phyloP scores from a whole-genome alignment of 37 sponge, comb jelly and placozoan genomes.

The Spongia lamella region DNA sequence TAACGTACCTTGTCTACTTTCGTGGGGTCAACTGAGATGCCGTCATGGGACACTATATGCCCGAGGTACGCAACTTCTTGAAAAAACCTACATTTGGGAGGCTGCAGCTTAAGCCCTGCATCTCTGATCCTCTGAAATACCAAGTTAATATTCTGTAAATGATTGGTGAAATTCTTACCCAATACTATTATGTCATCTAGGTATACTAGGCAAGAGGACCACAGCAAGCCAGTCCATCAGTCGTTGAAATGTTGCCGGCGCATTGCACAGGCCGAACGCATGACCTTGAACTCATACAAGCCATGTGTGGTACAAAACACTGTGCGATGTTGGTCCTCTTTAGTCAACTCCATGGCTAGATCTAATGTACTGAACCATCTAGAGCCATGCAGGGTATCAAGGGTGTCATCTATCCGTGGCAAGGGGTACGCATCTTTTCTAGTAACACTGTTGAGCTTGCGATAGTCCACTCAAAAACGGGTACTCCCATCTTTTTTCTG shows the following conservation, averaged over 20 bases:
- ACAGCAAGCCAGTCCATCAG: constrained; percentile 15
- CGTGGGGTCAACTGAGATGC: constrained; percentile 3
- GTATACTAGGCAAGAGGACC: constrained; percentile 15
- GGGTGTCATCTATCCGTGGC: background rate
- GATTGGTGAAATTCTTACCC: background rate
- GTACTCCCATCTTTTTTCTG: constrained; percentile 27
- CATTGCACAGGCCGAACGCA: constrained; percentile 10
- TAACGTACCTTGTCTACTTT: background rate
- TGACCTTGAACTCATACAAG: constrained; percentile 1
- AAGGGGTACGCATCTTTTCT: constrained; percentile 26
- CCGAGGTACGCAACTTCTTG: constrained; percentile 3
- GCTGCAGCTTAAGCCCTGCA: constrained; percentile 8
- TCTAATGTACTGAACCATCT: constrained; percentile 10
- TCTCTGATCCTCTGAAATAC: background rate
- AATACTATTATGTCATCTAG: constrained; percentile 22
- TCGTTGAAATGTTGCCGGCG: constrained; percentile 18
- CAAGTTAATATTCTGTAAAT: background rate
- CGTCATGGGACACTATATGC: constrained; percentile 1
- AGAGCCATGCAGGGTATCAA: constrained; percentile 9
- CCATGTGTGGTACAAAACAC: constrained; percentile 9
- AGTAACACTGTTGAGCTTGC: constrained; percentile 6
- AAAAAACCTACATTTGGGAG: background rate
- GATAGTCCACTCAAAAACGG: constrained; percentile 27
- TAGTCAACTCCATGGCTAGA: constrained; percentile 1
- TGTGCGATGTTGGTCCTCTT: background rate